Conservation (phyloP, 2,113 vertebrate species). For the Piaya cayana region DNA sequence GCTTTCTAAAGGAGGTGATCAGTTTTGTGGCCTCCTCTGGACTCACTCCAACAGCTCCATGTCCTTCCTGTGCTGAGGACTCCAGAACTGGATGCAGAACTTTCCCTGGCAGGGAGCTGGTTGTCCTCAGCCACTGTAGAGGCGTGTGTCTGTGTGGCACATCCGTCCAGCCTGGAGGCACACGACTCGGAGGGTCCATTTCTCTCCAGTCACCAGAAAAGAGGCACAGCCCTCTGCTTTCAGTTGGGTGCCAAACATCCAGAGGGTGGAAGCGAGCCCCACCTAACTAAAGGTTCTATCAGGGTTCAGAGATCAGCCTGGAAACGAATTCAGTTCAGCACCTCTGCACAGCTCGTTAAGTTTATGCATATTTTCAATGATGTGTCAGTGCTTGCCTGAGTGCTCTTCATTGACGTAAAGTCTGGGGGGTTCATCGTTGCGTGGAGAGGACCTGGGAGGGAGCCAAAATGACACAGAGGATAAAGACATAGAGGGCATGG, state of each 20-base stretch:
- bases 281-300: neutral
- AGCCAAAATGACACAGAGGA: neutral
- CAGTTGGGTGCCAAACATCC: accelerated
- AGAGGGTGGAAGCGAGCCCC: accelerated
- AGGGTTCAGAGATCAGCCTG: too few species aligned
- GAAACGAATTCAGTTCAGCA: too few species aligned
- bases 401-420: too few species aligned
- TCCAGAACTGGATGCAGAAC: too few species aligned
- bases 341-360: too few species aligned
- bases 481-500: neutral
- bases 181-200: accelerated
- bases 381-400: too few species aligned
- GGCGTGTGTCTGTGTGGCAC: neutral
- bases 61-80: too few species aligned
- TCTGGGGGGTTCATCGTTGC: too few species aligned
- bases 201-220: neutral
- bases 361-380: too few species aligned
- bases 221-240: neutral
- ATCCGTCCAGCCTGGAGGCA: neutral
- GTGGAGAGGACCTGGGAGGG: neutral
- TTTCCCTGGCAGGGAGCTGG: neutral
- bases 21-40: too few species aligned
- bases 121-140: neutral
- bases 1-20: too few species aligned
- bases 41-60: too few species aligned